Base-by-base conservation (phyloP, 1,140 invertebrate genomes). In the Papilio xuthus region DNA sequence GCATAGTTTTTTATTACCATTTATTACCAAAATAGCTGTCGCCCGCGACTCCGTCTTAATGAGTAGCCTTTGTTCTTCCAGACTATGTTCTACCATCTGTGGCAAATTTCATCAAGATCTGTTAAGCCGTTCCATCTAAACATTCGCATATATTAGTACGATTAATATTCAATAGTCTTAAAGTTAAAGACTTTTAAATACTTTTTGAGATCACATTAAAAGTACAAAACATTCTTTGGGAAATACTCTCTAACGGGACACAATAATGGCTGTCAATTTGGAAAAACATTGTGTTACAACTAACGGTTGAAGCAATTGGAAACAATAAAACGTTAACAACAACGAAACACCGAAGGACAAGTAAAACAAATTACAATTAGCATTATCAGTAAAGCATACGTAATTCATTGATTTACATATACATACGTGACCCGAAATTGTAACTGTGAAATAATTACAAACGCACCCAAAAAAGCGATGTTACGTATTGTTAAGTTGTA, bases 331-430 rank as follows among this genome's bases (percentile, higher is more conserved):
- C 42, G 71, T 26, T 18, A 47, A 73, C n/a, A 23, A n/a, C 12
- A 72, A 42, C 18, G 50, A 77, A 77, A 82, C 71, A 75, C 81
- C 60, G 75, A 76, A 81, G 67, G 28, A 81, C 76, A 74, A 76
- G 41, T 72, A 78, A 75, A 80, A 80, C 42, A 74, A 80, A 80
- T 70, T 53, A 63, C 71, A 78, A 53, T 44, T 41, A 79, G 53
- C 79, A 83, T 89, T 80, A 79, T 80, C 82, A 88, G 20, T 84
- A 83, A 79, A 41, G 69, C 77, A 69, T 86, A 88, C 88, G 87
- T 86, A 88, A 84, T 83, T 32, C 72, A 70, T 56, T 47, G 73
- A 90, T 90, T 90, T 85, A 81, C 88, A 90, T 89, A 85, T 42
- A 75, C 50, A 80, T 28, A 84, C 90, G 86, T 88, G 88, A 91